These are phyloP conservation scores for Columba livia DNA, from an alignment of 2,113 vertebrate species.

Conservation along the genomic window DNA sequence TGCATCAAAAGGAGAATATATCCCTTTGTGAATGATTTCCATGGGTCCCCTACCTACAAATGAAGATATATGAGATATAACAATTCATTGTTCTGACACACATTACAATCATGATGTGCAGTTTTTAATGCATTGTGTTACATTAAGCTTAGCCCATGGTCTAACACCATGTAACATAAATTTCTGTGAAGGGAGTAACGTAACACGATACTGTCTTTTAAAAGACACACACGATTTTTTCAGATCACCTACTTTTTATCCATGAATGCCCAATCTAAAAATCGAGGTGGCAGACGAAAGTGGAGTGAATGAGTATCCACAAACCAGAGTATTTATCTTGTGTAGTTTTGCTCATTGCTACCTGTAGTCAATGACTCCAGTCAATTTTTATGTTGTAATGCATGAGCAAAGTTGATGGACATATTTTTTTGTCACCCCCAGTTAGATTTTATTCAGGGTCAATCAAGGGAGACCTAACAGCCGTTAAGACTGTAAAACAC, in stretches of 20 bases:
- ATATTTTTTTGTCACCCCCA: conserved; percentile 74
- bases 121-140: conserved; percentile 78
- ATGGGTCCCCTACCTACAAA: conserved; percentile 54
- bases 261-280: conserved; percentile 78
- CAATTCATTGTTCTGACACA: conserved; percentile 77
- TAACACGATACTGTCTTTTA: conserved; percentile 75
- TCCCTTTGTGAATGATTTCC: conserved; percentile 62
- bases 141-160: conserved; percentile 71
- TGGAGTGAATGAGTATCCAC: conserved; percentile 73
- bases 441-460: conserved; percentile 76
- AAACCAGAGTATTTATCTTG: conserved; percentile 74
- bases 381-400: conserved; percentile 81
- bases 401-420: conserved; percentile 76
- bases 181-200: conserved; percentile 73
- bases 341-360: conserved; percentile 75
- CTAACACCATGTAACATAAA: conserved; percentile 77
- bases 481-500: conserved; percentile 57
- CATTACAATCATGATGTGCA: conserved; percentile 63
- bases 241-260: conserved; percentile 78
- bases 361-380: conserved; percentile 75
- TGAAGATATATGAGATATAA: conserved; percentile 74
- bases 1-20: conserved; percentile 59
- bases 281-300: conserved; percentile 76
- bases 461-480: conserved; percentile 71
- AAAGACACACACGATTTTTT: conserved; percentile 78